phyloP scores from a whole-genome alignment of 2,888 invertebrate genomes.

The Noctua janthe region DNA sequence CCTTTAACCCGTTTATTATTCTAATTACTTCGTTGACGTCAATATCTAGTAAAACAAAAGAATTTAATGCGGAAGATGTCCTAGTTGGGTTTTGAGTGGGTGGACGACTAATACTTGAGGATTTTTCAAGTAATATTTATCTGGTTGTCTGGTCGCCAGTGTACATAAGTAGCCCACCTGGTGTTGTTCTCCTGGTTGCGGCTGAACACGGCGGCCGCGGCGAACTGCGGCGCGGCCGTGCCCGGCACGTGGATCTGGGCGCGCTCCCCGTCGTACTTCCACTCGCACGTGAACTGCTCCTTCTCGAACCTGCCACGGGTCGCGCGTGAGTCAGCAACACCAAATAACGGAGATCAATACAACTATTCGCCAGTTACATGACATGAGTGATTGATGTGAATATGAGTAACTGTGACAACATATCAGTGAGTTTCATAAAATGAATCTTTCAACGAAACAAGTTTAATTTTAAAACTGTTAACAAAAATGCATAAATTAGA shows the following conservation, averaged over 20 bases:
- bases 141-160: no score
- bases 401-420: not conserved
- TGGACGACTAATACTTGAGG: no score
- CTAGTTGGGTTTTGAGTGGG: no score
- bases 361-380: no score
- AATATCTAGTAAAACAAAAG: no score
- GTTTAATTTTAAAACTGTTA: not conserved
- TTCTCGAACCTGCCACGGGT: conserved; percentile 92
- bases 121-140: no score
- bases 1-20: no score
- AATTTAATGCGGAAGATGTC: no score
- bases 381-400: not conserved
- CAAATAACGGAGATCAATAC: no score
- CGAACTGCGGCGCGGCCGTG: conserved; percentile 90
- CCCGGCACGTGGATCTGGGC: conserved; percentile 94
- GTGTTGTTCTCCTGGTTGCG: conserved; percentile 94
- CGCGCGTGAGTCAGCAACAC: no score
- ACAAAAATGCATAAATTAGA: no score
- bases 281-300: conserved; percentile 98
- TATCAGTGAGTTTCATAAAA: not conserved
- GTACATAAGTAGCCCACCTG: conserved; percentile 60
- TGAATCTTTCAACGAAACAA: not conserved
- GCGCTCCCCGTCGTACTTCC: conserved; percentile 99
- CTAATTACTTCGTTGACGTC: no score
- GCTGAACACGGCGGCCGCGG: conserved; percentile 95